These are phyloP conservation scores for Laticauda laticaudata DNA, from an alignment of 2,113 vertebrate genomes.

Conservation along the genomic window DNA sequence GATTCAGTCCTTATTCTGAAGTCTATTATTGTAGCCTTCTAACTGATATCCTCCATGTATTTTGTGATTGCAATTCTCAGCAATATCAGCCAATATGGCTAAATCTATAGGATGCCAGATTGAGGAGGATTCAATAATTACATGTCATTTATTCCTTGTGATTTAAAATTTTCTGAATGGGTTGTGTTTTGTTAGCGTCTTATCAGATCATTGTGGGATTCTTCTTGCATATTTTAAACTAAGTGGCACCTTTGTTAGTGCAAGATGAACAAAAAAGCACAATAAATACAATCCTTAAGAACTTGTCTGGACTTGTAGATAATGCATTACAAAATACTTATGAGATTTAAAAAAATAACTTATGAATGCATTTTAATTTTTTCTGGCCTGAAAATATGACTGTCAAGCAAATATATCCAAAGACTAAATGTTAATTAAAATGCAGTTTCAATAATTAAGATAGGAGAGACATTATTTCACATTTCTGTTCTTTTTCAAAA, in stretches of 20 bases:
- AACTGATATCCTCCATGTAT: background rate
- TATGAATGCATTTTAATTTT: background rate
- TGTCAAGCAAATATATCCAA: background rate
- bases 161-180: constrained; percentile 16
- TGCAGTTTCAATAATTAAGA: background rate
- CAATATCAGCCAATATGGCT: background rate
- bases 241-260: constrained; percentile 40
- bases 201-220: constrained; percentile 33
- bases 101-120: background rate
- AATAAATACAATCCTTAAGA: constrained; percentile 19
- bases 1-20: background rate
- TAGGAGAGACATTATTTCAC: background rate
- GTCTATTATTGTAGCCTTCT: background rate
- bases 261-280: constrained; percentile 60
- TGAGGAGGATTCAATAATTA: background rate
- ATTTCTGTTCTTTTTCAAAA: background rate
- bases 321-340: constrained; percentile 4
- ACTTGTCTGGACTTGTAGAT: constrained; percentile 44
- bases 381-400: background rate
- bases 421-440: background rate
- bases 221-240: constrained; percentile 43
- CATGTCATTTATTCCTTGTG: background rate
- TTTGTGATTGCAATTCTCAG: background rate
- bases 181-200: constrained; percentile 30
- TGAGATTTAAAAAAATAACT: background rate